Base-by-base conservation (phyloP, 2,797 vertebrate genomes). In the Anas bahamensis region DNA sequence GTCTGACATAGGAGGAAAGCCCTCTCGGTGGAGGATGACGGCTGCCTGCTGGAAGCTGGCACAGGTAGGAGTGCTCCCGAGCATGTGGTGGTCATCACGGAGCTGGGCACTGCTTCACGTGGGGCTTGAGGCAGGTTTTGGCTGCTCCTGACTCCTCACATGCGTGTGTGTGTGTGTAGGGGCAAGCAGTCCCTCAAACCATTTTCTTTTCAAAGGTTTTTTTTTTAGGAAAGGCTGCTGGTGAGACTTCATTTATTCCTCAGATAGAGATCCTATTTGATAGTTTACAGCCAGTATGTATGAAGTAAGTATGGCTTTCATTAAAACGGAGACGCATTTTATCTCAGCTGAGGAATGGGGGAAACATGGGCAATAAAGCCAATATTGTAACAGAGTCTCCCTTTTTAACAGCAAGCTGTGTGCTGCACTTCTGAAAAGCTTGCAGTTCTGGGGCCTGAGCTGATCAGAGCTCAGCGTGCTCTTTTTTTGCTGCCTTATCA, bases 341-440 rank as follows among this genome's bases (percentile, higher is more conserved):
- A 87, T 93, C 69, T 91, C 50, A 57, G 56, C 57, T 87, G 50
- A 94, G 65, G 86, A 89, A 85, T 69, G 63, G 70, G 75, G 75
- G 79, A 85, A 90, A 85, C 11, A 9, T 59, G 48, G 92, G 35
- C 79, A 74, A 70, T 83, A 88, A 95, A 92, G 90, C 88, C 88
- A 95, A 83, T 95, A 89, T 85, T 95, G 78, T 90, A 85, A 65
- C 56, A 78, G 70, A 50, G 64, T 75, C 86, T 95, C 79, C 55
- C 55, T 78, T 94, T 96, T 89, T 81, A 85, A 72, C 65, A 74
- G 65, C 35, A 29, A 46, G 21, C 81, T 72, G 17, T 85, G 68
- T 82, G 81, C 72, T 74, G 29, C 46, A 24, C 69, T 92, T 95
- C 88, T 48, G 64, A 92, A 89, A 81, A 90, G 71, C 89, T 39